phyloP scores from a whole-genome alignment of 2,888 invertebrate species.

The Diplolepis rosae region DNA sequence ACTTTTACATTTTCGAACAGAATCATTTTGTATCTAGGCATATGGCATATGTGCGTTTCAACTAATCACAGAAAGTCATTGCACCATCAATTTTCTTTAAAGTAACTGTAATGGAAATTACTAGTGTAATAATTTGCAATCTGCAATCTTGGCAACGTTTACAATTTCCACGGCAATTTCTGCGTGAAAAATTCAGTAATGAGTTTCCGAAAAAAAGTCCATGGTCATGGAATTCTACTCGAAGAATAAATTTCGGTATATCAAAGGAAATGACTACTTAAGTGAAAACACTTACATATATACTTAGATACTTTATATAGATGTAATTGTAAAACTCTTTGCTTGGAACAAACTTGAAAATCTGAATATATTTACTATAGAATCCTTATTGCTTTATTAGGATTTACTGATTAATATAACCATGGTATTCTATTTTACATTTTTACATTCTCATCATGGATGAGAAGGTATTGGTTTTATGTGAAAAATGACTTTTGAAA shows the following conservation, averaged over 20 bases:
- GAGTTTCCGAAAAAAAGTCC: not conserved
- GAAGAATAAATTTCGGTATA: not conserved
- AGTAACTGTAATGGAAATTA: conserved; percentile 25
- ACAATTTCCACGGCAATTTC: conserved; percentile 17
- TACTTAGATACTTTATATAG: too few species aligned
- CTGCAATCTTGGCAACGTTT: not conserved
- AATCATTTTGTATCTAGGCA: not conserved
- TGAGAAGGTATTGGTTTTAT: too few species aligned
- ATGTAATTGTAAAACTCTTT: not conserved
- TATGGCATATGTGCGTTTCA: not conserved
- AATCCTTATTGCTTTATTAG: too few species aligned
- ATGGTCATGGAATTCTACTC: not conserved
- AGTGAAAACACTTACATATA: not conserved
- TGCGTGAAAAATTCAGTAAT: conserved; percentile 18
- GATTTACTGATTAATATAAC: too few species aligned
- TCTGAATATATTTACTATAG: too few species aligned
- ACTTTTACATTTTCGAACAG: too few species aligned
- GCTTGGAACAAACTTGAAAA: not conserved
- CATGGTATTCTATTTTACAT: too few species aligned
- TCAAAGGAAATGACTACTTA: not conserved
- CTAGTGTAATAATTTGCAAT: conserved; percentile 9
- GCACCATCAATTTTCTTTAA: conserved; percentile 10
- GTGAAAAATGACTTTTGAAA: too few species aligned
- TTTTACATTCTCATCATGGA: too few species aligned
- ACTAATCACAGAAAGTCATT: conserved; percentile 15